Percentiles rank a stretch among this genome's conserved stretches.
phyloP scores from a whole-genome alignment of 35 echinoderm and acorn worm genomes.

The Chiridota heheva region DNA sequence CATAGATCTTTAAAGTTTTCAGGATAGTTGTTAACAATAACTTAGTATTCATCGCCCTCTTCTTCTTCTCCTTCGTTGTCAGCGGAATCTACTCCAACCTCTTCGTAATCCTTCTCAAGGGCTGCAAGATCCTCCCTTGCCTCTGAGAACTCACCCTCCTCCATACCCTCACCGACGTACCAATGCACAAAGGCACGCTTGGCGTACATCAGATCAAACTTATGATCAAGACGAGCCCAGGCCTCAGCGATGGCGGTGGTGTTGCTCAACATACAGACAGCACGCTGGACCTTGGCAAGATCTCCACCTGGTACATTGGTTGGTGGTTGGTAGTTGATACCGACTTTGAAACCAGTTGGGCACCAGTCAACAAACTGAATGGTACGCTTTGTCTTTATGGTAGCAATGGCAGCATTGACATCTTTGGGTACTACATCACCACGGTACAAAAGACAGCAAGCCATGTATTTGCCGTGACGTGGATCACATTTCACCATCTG shows the following conservation, averaged over 20 bases:
- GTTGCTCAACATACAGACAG: constrained; percentile 89
- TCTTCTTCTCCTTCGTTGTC: constrained; percentile 20
- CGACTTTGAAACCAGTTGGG: constrained; percentile 84
- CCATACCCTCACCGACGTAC: constrained; percentile 93
- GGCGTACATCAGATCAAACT: constrained; percentile 93
- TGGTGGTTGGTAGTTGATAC: constrained; percentile 85
- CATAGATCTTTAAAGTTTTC: too few species aligned
- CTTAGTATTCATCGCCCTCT: constrained; percentile 44
- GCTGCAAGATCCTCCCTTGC: constrained; percentile 83
- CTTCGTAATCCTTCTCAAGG: constrained; percentile 87
- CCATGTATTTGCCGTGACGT: too few species aligned
- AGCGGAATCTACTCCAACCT: constrained; percentile 62
- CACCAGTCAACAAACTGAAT: constrained; percentile 99
- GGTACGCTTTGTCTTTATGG: constrained; percentile 97
- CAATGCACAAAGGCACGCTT: constrained; percentile 93
- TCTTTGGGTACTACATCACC: too few species aligned
- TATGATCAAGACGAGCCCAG: constrained; percentile 90
- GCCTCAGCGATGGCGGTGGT: constrained; percentile 92
- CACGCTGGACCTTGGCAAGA: constrained; percentile 92
- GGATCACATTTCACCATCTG: too few species aligned
- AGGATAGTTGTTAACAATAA: not conserved
- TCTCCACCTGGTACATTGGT: constrained; percentile 84
- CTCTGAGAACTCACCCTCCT: constrained; percentile 90
- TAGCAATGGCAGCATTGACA: too few species aligned
- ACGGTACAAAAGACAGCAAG: too few species aligned